A percentile compares a stretch with the other conserved stretches of the same genome.
phyloP scores from a whole-genome alignment of 2,113 vertebrate genomes.

The Cygnus buccinator region DNA sequence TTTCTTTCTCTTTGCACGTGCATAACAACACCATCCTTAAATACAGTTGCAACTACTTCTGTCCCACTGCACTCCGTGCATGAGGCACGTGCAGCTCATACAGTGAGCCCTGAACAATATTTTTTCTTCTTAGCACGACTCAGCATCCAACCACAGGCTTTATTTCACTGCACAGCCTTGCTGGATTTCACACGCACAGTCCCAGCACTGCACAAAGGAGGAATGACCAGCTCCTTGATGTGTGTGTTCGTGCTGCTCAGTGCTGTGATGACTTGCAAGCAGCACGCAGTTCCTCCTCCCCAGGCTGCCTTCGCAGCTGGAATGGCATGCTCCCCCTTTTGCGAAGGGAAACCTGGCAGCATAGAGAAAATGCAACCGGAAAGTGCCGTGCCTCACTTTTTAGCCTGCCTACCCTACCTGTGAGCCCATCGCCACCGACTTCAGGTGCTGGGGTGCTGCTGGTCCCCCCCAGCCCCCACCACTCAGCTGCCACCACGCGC shows the following conservation, averaged over 20 bases:
- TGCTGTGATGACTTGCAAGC: background rate
- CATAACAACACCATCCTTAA: background rate
- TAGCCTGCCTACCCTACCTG: background rate
- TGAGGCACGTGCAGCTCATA: background rate
- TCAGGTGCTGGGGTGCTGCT: background rate
- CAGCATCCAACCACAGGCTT: background rate
- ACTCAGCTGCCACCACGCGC: too few relatives aligned
- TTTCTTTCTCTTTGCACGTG: background rate
- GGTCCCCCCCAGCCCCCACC: background rate
- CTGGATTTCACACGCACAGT: background rate
- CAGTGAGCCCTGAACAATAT: background rate
- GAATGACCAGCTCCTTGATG: background rate
- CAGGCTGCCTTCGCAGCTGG: background rate
- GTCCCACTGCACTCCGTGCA: background rate
- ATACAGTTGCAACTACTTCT: background rate
- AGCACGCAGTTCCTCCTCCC: background rate
- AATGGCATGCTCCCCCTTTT: background rate
- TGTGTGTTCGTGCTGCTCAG: accelerated
- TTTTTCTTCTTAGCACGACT: background rate
- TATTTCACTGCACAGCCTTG: background rate
- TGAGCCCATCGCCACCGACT: background rate
- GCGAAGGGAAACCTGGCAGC: background rate
- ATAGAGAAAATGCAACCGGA: background rate
- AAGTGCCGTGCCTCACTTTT: background rate
- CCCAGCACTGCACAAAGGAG: background rate